Conservation (phyloP, 2,888 invertebrate species). For the Andrena trimmerana region DNA sequence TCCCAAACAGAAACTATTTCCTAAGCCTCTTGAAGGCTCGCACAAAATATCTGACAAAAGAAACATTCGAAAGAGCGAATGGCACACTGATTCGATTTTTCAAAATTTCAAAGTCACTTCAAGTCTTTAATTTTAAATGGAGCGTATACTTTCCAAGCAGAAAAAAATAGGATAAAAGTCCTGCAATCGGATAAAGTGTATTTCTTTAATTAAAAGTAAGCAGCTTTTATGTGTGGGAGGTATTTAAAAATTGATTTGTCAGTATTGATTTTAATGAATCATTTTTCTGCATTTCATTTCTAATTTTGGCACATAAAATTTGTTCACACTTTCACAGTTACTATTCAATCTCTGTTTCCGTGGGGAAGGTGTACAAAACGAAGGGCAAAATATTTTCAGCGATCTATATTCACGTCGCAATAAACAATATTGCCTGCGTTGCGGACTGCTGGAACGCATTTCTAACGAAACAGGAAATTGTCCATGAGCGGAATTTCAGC, state of each 20-base stretch:
- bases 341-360: not conserved
- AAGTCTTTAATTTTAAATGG: not conserved
- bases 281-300: not conserved
- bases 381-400: not conserved
- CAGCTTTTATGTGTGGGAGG: no score
- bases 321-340: not conserved
- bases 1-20: not conserved
- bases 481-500: not conserved
- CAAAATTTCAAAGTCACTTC: not conserved
- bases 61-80: no score
- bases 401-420: not conserved
- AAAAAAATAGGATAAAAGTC: no score
- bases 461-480: constrained; percentile 2
- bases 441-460: not conserved
- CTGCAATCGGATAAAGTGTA: no score
- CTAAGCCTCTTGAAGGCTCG: not conserved
- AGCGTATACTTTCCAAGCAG: no score
- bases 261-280: no score
- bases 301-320: not conserved
- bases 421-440: not conserved
- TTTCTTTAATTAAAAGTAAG: no score
- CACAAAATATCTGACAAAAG: not conserved
- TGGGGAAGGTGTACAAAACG: not conserved
- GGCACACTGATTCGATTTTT: not conserved
- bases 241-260: no score